These are phyloP conservation scores for Gibbula magus DNA, from an alignment of 2,888 invertebrate genomes.

Conservation along the genomic window DNA sequence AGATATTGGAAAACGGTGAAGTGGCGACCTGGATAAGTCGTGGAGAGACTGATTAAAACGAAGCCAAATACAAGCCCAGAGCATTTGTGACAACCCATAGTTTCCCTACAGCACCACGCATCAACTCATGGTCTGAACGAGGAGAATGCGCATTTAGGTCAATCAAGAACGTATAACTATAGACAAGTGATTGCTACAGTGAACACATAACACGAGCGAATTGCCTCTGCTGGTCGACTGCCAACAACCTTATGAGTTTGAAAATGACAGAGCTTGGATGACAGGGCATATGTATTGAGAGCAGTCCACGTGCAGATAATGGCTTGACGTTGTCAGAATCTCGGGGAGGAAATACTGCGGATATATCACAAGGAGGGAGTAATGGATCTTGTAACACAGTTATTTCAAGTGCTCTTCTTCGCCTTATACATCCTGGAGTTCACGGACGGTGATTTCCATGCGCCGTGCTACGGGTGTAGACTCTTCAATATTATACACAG, in stretches of 20 bases:
- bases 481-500: conserved; percentile 34
- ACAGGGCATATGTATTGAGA: not conserved
- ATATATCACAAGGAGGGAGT: not conserved
- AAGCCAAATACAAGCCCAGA: no score
- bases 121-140: not conserved
- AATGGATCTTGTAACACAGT: not conserved
- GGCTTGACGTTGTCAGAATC: not conserved
- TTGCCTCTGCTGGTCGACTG: no score
- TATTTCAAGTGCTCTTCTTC: not conserved
- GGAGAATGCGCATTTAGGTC: not conserved
- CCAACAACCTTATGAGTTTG: no score
- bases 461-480: conserved; percentile 36
- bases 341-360: no score
- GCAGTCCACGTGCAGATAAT: not conserved
- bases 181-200: no score
- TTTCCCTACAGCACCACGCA: not conserved
- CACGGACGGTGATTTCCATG: conserved; percentile 31
- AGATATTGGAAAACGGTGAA: not conserved
- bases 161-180: not conserved
- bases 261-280: not conserved
- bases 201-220: no score
- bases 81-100: no score
- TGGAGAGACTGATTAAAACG: not conserved
- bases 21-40: not conserved
- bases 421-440: no score